Evolutionary conservation across 2,113 vertebrate species (phyloP).

Genomic region (Antechinus stuartii): DNA sequence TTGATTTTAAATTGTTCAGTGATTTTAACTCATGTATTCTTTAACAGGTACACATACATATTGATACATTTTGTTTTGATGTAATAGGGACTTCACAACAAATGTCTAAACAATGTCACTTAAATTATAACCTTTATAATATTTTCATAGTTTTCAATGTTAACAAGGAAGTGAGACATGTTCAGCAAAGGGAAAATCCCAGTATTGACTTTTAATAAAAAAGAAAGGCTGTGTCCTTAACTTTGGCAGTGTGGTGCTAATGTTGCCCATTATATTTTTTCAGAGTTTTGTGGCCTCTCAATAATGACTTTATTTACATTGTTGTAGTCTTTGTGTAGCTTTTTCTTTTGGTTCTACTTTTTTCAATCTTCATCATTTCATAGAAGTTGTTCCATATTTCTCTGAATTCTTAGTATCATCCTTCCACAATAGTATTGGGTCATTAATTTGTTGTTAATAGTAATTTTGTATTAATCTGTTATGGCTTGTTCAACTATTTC

Average conservation of each 20-base stretch:
- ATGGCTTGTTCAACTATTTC: not conserved
- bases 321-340: not conserved
- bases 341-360: not conserved
- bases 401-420: not conserved
- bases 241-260: not conserved
- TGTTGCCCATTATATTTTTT: not conserved
- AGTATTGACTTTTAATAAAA: not conserved
- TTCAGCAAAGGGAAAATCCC: not conserved
- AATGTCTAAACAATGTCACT: not conserved
- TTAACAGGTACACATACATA: not conserved
- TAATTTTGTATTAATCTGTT: not conserved
- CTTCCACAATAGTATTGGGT: not conserved
- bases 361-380: not conserved
- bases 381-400: not conserved
- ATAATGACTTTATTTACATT: not conserved
- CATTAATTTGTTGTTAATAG: not conserved
- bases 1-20: slow-evolving; percentile 70
- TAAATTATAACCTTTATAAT: not conserved
- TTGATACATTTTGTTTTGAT: not conserved
- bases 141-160: not conserved
- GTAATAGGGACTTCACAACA: not conserved
- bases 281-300: not conserved
- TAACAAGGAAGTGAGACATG: not conserved
- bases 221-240: not conserved
- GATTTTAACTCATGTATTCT: slow-evolving; percentile 39